phyloP scores from a whole-genome alignment of 1,140 invertebrate species.

The Phenacoccus solenopsis region DNA sequence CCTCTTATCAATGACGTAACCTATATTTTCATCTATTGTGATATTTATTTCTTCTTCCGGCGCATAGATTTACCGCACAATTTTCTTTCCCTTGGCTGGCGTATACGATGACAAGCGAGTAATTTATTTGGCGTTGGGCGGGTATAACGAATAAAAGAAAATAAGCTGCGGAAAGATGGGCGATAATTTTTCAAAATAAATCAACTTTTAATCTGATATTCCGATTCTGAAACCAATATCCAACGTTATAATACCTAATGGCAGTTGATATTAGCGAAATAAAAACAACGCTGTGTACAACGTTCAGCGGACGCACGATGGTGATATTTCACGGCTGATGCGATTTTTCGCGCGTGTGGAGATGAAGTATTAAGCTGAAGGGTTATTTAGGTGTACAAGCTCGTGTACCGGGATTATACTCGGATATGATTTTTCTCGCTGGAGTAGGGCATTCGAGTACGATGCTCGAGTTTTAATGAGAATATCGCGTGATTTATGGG shows the following conservation, averaged over 20 bases:
- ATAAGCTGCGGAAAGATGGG: neutral
- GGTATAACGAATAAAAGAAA: neutral
- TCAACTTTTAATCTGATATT: conserved; percentile 3
- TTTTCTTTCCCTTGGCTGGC: neutral
- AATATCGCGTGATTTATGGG: too few species aligned
- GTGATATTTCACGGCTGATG: too few species aligned
- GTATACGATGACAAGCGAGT: conserved; percentile 6
- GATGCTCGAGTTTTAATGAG: too few species aligned
- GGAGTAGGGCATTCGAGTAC: too few species aligned
- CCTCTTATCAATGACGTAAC: neutral
- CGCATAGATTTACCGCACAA: neutral
- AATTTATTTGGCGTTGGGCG: conserved; percentile 5
- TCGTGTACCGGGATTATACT: too few species aligned
- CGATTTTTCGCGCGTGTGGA: too few species aligned
- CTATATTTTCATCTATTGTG: conserved; percentile 16
- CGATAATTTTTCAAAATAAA: conserved; percentile 3
- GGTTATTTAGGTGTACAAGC: too few species aligned
- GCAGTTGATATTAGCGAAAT: neutral
- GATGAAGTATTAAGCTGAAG: too few species aligned
- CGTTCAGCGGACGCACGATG: too few species aligned
- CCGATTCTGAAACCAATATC: neutral
- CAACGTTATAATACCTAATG: neutral
- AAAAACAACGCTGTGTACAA: neutral
- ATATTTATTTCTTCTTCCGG: conserved; percentile 1
- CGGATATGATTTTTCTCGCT: too few species aligned